Conservation (phyloP, 2,888 invertebrate genomes). For the Himalopsyche anomala region DNA sequence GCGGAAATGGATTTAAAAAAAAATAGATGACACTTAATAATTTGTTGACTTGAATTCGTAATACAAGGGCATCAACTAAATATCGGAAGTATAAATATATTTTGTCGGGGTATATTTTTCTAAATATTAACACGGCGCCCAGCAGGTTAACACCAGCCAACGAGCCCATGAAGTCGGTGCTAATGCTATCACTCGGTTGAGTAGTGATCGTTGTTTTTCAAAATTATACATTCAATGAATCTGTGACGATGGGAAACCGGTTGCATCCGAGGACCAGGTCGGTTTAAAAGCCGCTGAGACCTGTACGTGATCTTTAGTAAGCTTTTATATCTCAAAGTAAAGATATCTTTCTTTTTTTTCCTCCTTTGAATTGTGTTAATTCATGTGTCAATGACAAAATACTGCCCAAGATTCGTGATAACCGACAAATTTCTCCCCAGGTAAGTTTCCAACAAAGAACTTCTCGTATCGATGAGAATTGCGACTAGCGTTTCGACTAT, state of each 20-base stretch:
- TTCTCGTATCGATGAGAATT: neutral
- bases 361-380: constrained; percentile 50
- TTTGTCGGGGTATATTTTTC: neutral
- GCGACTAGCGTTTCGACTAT: neutral
- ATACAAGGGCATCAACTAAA: constrained; percentile 22
- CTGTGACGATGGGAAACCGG: constrained; percentile 57
- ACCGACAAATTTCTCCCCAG: constrained; percentile 77
- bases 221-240: constrained; percentile 60
- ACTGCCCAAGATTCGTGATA: constrained; percentile 76
- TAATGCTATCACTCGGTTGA: constrained; percentile 58
- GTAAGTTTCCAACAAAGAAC: constrained; percentile 67
- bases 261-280: constrained; percentile 52
- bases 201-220: constrained; percentile 58
- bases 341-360: constrained; percentile 50
- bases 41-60: no score
- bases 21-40: no score
- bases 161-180: neutral
- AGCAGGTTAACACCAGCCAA: neutral
- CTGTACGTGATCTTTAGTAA: constrained; percentile 28
- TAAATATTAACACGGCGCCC: neutral
- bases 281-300: constrained; percentile 53
- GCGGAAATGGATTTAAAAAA: no score
- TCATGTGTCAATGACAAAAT: constrained; percentile 78
- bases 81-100: constrained; percentile 21
- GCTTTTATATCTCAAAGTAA: constrained; percentile 14